These are phyloP conservation scores for Aphaenogaster ashmeadi DNA, from an alignment of 1,140 invertebrate genomes.

Conservation along the genomic window DNA sequence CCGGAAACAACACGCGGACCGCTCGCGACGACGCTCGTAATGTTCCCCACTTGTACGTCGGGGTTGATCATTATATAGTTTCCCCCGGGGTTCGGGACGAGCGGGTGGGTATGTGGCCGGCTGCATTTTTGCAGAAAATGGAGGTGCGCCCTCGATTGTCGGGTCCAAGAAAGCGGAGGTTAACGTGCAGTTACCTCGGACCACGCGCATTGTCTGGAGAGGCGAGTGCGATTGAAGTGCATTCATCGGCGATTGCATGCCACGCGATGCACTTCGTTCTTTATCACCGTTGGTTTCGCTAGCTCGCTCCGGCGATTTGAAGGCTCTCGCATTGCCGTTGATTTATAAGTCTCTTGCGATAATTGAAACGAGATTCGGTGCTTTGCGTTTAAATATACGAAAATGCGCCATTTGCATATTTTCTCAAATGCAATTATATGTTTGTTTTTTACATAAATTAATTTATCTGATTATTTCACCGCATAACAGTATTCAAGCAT, in stretches of 20 bases:
- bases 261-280: conserved; percentile 42
- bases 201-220: conserved; percentile 38
- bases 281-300: conserved; percentile 3
- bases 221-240: conserved; percentile 45
- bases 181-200: conserved; percentile 50
- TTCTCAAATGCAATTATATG: neutral
- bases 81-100: neutral
- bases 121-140: conserved; percentile 68
- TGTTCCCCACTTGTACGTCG: conserved; percentile 25
- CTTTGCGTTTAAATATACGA: neutral
- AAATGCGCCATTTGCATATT: neutral
- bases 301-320: conserved; percentile 20
- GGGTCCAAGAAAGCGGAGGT: conserved; percentile 41
- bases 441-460: neutral
- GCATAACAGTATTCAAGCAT: neutral
- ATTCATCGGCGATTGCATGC: conserved; percentile 55
- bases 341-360: conserved; percentile 3
- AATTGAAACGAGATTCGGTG: conserved; percentile 5
- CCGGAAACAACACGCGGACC: conserved; percentile 45
- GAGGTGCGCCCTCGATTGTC: conserved; percentile 32
- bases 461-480: neutral
- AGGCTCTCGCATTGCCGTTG: conserved; percentile 3
- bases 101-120: neutral
- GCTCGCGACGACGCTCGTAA: conserved; percentile 1
- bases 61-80: conserved; percentile 61